Evolutionary conservation across 2,113 vertebrate species (phyloP).

Genomic region (Collichthys lucidus): DNA sequence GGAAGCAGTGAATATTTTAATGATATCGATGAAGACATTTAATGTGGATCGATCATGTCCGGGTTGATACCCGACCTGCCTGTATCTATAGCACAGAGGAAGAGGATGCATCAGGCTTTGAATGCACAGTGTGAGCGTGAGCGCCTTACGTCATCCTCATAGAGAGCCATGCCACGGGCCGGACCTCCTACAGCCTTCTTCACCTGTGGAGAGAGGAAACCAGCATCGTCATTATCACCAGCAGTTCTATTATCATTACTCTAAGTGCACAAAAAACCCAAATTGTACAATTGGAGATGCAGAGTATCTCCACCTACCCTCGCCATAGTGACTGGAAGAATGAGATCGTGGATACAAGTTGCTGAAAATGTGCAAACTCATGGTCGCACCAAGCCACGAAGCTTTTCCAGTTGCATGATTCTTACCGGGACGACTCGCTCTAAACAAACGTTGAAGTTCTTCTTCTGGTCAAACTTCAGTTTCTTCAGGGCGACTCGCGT

Average conservation of each 20-base stretch:
- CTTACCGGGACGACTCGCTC: slow-evolving; percentile 92
- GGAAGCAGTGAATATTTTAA: slow-evolving; percentile 6
- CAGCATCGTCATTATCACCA: slow-evolving; percentile 6
- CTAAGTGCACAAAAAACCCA: too few relatives aligned
- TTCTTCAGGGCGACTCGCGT: slow-evolving; percentile 94
- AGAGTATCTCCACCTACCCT: too few relatives aligned
- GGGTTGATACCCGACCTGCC: neutral
- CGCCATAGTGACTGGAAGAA: too few relatives aligned
- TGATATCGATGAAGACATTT: neutral
- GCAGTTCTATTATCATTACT: too few relatives aligned
- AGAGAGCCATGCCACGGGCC: slow-evolving; percentile 93
- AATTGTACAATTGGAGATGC: neutral
- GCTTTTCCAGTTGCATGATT: too few relatives aligned
- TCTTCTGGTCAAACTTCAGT: slow-evolving; percentile 92
- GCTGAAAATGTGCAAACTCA: too few relatives aligned
- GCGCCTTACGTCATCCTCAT: slow-evolving; percentile 92
- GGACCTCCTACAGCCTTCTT: slow-evolving; percentile 89
- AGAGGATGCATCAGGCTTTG: neutral
- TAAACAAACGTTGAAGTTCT: slow-evolving; percentile 94
- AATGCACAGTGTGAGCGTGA: neutral
- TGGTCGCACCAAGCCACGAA: too few relatives aligned
- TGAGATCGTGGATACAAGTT: too few relatives aligned
- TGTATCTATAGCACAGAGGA: neutral
- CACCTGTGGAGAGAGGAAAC: slow-evolving; percentile 80
- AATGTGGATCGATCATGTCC: slow-evolving; percentile 4